phyloP scores from a whole-genome alignment of 2,888 invertebrate species.

The Chloroclysta siterata region DNA sequence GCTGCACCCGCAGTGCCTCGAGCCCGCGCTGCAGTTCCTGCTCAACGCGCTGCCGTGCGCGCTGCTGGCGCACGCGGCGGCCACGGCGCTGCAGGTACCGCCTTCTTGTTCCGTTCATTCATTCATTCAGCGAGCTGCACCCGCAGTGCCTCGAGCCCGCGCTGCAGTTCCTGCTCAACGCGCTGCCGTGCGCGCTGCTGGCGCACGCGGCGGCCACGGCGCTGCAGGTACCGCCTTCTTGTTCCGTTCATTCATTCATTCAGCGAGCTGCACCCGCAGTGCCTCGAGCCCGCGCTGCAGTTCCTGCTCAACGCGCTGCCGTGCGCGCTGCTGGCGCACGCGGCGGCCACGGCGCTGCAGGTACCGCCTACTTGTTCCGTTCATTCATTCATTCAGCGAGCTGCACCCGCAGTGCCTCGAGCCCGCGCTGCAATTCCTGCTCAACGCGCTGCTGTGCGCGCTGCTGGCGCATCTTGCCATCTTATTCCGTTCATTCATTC shows the following conservation, averaged over 20 bases:
- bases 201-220: slow-evolving; percentile 93
- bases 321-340: slow-evolving; percentile 89
- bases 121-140: no score
- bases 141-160: slow-evolving; percentile 92
- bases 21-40: slow-evolving; percentile 91
- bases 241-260: no score
- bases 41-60: slow-evolving; percentile 88
- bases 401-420: slow-evolving; percentile 91
- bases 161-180: slow-evolving; percentile 88
- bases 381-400: no score
- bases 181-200: slow-evolving; percentile 89
- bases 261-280: slow-evolving; percentile 88
- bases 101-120: no score
- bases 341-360: slow-evolving; percentile 93
- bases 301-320: slow-evolving; percentile 88
- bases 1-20: slow-evolving; percentile 90
- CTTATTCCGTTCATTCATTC: no score
- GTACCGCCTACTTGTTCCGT: no score
- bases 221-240: slow-evolving; percentile 86
- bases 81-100: slow-evolving; percentile 90
- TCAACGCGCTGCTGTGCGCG: slow-evolving; percentile 88
- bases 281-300: slow-evolving; percentile 92
- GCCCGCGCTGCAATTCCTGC: slow-evolving; percentile 90
- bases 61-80: slow-evolving; percentile 91
- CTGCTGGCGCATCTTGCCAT: slow-evolving; percentile 86